Percentiles rank a stretch among this genome's conserved stretches.
These are phyloP conservation scores for Scyliorhinus canicula DNA, from an alignment of 2,797 vertebrate species.

Conservation along the genomic window DNA sequence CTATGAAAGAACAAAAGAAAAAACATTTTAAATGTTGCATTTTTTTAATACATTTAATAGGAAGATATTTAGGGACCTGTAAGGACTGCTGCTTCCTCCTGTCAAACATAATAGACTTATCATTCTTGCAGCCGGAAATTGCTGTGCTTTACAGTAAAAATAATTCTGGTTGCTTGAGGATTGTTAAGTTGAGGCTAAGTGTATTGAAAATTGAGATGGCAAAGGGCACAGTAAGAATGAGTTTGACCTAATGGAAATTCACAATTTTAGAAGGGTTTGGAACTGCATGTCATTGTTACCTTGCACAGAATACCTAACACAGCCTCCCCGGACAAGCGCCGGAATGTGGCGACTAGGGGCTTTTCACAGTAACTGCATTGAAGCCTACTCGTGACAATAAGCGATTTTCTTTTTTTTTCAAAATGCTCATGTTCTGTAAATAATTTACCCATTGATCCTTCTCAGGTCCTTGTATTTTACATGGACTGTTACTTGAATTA, in stretches of 20 bases:
- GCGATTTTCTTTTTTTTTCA: too few species aligned
- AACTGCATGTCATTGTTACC: not conserved
- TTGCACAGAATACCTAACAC: not conserved
- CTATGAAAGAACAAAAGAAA: too few species aligned
- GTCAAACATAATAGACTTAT: not conserved
- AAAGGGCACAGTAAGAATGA: not conserved
- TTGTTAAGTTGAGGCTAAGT: not conserved
- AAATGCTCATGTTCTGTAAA: not conserved
- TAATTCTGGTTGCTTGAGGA: not conserved
- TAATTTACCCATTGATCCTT: not conserved
- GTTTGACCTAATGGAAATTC: not conserved
- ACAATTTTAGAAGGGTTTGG: not conserved
- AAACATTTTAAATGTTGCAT: not conserved
- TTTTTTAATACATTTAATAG: not conserved
- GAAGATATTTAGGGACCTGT: not conserved
- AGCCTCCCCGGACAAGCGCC: too few species aligned
- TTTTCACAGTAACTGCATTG: too few species aligned
- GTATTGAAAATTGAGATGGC: slow-evolving; percentile 3
- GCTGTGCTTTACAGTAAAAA: not conserved
- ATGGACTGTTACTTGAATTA: not conserved
- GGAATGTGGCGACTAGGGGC: too few species aligned
- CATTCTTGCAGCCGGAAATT: not conserved
- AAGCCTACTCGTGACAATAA: too few species aligned
- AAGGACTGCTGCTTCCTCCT: not conserved
- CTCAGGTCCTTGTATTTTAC: not conserved